Base-by-base conservation (phyloP, 2,113 vertebrate genomes). In the Pseudorhombus dupliciocellatus region DNA sequence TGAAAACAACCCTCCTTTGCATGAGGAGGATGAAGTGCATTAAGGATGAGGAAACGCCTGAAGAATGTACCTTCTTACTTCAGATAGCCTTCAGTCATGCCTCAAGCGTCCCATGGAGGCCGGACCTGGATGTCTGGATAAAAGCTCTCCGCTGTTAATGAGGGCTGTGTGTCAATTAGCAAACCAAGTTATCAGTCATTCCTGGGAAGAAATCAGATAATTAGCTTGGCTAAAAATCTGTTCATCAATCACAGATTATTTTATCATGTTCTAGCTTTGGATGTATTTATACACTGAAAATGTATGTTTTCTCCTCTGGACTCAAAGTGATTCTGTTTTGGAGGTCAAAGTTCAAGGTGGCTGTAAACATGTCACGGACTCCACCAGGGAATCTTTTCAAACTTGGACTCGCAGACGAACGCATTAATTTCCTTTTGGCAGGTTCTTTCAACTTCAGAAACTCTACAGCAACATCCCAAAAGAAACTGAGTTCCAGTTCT, bases 21-120 rank as follows among this genome's bases (percentile, higher is more conserved):
- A 70, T 65, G 31, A 75, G 51, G 37, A 37, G 66, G 37, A 75
- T 21, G 26, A 34, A 34, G 20, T 58, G 25, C 59, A 48, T 64
- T 25, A 48, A 37, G 24, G 37, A 46, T 18, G 42, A 46, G 42
- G 15, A 37, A 37, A 10, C 34, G 34, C 34, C 34, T 4, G 15
- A 34, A 26, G 18, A 21, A 71, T 56, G 22, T 58, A 21, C 44
- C 60, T 73, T 42, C 52, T 73, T n/a, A 7, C 50, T 66, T 68
- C 61, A 76, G 64, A 66, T 57, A 4, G 10, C 70, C 57, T 52
- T 70, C 34, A 69, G 66, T 70, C 40, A 63, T 54, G 48, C 74
- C 65, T 25, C 16, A 1, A 73, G 80, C 73, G 16, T 63, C 74
- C 72, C 31, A 50, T 66, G 5, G 24, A 61, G 40, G 28, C 21